Base-by-base conservation (phyloP, 2,888 invertebrate genomes). In the Acleris laterana region DNA sequence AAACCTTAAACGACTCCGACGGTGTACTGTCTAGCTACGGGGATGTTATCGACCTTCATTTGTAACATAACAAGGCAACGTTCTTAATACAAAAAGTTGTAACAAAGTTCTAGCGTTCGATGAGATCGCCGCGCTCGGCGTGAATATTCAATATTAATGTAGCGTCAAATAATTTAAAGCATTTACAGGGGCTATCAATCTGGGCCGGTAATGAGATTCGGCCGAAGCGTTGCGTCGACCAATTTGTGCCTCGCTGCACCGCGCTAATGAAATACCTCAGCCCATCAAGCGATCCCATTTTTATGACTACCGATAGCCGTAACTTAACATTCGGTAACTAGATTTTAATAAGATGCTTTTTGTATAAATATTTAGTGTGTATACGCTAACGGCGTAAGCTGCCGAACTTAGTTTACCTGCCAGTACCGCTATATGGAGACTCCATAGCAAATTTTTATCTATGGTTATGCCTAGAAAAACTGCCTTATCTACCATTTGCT, bases 151-250 rank as follows among this genome's bases (percentile, higher is more conserved):
- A 85, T 88, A 88, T 88, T 84, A 86, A 89, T 88, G 84, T 85
- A 83, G 83, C 87, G 84, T 87, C 79, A 89, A 90, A 90, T 89
- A 88, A 87, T 90, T 87, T 85, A 76, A 84, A 88, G 78, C 84
- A 82, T 89, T 89, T 88, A 87, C 85, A 86, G 83, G 70, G 85
- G 82, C 87, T 85, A 90, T 90, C 88, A 90, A 89, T 90, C 88
- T 85, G 82, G 78, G 65, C 79, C 75, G 84, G 84, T 91, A 91
- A 91, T 90, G 91, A 92, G 89, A 89, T 90, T 88, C 84, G 84
- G 81, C 83, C 86, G 85, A 72, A 74, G 80, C 78, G 80, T 84
- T 83, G 84, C 86, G 80, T 81, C 82, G 80, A 83, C 83, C 86
- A 88, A 89, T 89, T 89, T 88, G 87, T 86, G 81, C 85, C 81